Evolutionary conservation across 2,113 vertebrate species (phyloP), one percentile per base, ranked within the genome.

Genomic region (Pangasianodon gigas): DNA sequence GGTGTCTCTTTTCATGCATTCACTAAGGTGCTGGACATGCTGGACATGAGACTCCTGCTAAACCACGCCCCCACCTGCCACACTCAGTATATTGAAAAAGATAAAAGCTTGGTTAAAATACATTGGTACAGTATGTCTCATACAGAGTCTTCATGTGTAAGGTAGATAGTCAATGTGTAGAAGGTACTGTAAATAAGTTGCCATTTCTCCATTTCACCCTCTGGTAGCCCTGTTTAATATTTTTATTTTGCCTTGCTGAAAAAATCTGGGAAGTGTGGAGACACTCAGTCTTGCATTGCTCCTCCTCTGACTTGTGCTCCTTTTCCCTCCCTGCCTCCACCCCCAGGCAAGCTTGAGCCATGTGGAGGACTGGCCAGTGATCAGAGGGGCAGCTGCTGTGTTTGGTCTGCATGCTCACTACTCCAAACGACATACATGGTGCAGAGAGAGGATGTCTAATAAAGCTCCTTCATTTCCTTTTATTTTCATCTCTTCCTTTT

Each of bases 381-480:
- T 90, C 91, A 86, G 84, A 88, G 77, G 54, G 65, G 37, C 74
- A 21, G 44, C 54, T 51, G 51, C 21, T 32, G 41, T 11, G 89
- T 90, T 90, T 88, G 84, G 90, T 89, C 86, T 86, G 54, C 82
- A 24, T 74, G 60, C 56, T 56, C 86, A 10, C 74, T 84, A 87
- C 86, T 86, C 86, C 86, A 32, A 69, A 89, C 83, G 77, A n/a
- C 26, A 80, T 80, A 26, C 77, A 90, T 86, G 21, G 79, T 62
- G 44, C 85, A 41, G 75, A 79, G 86, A 79, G 58, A 89, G 58
- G 58, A 74, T 84, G 52, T 85, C 79, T 84, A 77, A 84, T 90
- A 92, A 90, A 89, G 89, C 69, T 62, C 32, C 69, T 84, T 90
- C 77, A 84, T 90, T 90, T 90, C 87, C 84, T 84, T 90, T 90